Evolutionary conservation across 2,113 vertebrate species (phyloP), one percentile per base, ranked within the genome.

Genomic region (Neopipo cinnamomea): DNA sequence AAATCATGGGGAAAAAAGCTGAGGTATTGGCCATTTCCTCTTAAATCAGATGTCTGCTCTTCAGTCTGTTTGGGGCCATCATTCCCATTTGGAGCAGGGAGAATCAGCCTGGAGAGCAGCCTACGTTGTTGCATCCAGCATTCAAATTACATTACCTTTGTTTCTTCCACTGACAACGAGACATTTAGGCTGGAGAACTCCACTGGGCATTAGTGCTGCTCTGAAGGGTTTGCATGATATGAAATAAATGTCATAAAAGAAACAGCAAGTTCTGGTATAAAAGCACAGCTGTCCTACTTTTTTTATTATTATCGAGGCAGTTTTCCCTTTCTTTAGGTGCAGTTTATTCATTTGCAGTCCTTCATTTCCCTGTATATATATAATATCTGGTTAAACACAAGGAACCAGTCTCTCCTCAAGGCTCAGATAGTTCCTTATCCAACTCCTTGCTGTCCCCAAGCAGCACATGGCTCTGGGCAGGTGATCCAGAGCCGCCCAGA

Each of bases 121-220:
- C 77, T 33, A 42, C 6, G 1, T 46, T 37, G 86, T 25, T 66
- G 81, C 78, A 96, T 58, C 71, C 91, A 91, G 89, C 77, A 85
- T 93, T 95, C 89, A 81, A 68, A 95, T 87, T 30, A 65, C 53
- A 75, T 96, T 89, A 95, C 55, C 93, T 96, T 95, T 93, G 86
- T 92, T 91, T 89, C 95, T 74, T 46, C 41, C 44, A 17, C 86
- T 89, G 76, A 84, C 15, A 3, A 95, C 2, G 9, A 96, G 89
- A 89, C 86, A 84, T 91, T 95, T 78, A 77, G 61, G 61, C 75
- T 95, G 80, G 73, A 93, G 86, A 93, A 95, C 73, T 95, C 95
- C 94, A 96, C 83, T 89, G 89, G 94, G 95, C 94, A 96, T 95
- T 96, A 76, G 44, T 72, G 62, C 74, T 93, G 81, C 91, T 91